phyloP scores from a whole-genome alignment of 2,797 vertebrate genomes.

The Glossophaga mutica region DNA sequence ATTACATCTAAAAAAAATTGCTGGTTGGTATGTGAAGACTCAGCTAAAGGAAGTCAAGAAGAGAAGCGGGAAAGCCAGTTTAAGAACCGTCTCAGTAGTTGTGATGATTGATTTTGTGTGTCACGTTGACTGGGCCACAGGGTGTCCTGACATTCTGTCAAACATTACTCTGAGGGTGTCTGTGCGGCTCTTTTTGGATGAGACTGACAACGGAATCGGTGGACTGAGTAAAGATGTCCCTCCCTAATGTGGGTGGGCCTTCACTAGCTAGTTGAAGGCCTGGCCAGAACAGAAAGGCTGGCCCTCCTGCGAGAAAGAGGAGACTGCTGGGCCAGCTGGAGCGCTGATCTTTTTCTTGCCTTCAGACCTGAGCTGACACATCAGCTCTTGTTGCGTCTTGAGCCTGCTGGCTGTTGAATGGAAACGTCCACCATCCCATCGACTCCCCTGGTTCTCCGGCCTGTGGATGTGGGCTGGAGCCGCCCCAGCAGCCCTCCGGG shows the following conservation, averaged over 20 bases:
- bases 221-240: neutral
- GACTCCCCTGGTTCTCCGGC: neutral
- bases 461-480: neutral
- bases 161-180: neutral
- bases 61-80: neutral
- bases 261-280: neutral
- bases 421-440: neutral
- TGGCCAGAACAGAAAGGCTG: neutral
- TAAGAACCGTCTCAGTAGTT: neutral
- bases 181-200: neutral
- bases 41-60: neutral
- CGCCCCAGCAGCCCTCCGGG: neutral
- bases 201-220: neutral
- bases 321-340: too few species aligned
- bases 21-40: neutral
- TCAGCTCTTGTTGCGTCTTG: neutral
- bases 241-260: neutral
- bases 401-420: neutral
- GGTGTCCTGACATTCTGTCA: neutral
- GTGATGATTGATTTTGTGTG: neutral
- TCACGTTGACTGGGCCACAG: neutral
- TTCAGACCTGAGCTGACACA: neutral
- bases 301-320: neutral
- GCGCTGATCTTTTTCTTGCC: neutral
- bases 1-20: neutral